Conservation (phyloP, 2,797 vertebrate species). For the Dendrocincla fuliginosa region DNA sequence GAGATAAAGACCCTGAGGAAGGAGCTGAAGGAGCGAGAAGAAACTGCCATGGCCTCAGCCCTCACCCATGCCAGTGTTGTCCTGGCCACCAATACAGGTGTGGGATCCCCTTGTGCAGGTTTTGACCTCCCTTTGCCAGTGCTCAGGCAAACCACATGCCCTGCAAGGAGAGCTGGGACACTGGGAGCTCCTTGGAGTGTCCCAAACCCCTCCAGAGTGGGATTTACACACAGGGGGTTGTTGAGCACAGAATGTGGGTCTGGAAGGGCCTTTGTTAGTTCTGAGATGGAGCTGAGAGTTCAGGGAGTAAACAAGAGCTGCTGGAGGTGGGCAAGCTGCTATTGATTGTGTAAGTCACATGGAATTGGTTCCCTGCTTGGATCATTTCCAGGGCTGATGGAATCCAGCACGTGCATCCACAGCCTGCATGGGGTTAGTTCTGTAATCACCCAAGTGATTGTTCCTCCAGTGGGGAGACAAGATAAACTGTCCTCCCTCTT, state of each 20-base stretch:
- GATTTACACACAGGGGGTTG: background rate
- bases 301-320: background rate
- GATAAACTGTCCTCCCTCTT: background rate
- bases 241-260: background rate
- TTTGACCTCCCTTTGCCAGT: background rate
- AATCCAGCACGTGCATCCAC: background rate
- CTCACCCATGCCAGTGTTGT: constrained; percentile 83
- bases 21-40: constrained; percentile 89
- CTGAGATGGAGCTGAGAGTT: background rate
- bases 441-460: background rate
- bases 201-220: background rate
- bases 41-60: constrained; percentile 83
- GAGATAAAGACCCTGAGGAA: constrained; percentile 88
- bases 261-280: background rate
- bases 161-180: background rate
- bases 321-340: background rate
- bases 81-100: constrained; percentile 93
- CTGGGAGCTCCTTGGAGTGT: background rate
- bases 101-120: background rate
- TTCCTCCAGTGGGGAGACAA: background rate
- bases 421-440: background rate
- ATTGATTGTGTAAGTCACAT: background rate
- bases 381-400: background rate
- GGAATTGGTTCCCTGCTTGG: background rate
- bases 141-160: fast-evolving